Evolutionary conservation across 2,888 invertebrate species (phyloP).

Genomic region (Meloe dianella): DNA sequence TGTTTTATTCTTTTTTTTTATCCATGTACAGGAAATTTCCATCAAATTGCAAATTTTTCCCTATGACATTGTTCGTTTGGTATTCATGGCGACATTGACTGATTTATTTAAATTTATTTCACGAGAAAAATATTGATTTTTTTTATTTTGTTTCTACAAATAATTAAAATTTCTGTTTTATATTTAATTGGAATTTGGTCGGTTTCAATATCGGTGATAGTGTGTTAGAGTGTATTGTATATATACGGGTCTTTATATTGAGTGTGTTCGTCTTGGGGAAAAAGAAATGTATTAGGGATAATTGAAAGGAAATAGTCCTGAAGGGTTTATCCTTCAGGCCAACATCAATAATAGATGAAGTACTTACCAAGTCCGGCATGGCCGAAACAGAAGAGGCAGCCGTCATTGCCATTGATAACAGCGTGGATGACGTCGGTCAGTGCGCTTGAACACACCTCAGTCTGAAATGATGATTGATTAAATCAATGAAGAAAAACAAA

Average conservation of each 20-base stretch:
- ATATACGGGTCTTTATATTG: neutral
- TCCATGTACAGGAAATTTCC: constrained; percentile 42
- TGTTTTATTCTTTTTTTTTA: too few relatives aligned
- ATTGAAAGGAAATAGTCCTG: constrained; percentile 30
- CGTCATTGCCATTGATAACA: constrained; percentile 92
- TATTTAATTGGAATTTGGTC: neutral
- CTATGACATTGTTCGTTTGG: neutral
- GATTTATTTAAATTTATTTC: too few relatives aligned
- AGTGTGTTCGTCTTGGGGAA: constrained; percentile 7
- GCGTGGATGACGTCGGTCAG: constrained; percentile 94
- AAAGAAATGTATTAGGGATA: constrained; percentile 14
- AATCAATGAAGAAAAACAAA: constrained; percentile 29
- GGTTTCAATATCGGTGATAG: neutral
- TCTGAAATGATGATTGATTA: constrained; percentile 67
- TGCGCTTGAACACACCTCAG: constrained; percentile 89
- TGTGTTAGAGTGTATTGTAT: too few relatives aligned
- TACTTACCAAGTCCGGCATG: constrained; percentile 83
- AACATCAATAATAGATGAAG: constrained; percentile 31
- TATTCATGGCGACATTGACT: neutral
- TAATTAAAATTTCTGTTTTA: neutral
- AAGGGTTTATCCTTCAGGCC: constrained; percentile 14
- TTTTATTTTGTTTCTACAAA: too few relatives aligned
- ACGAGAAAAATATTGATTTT: too few relatives aligned
- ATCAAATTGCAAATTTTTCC: constrained; percentile 55
- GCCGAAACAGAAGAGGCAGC: constrained; percentile 88